These are phyloP conservation scores for Platyrinchus mystaceus DNA, from an alignment of 2,797 vertebrate genomes.

Conservation along the genomic window DNA sequence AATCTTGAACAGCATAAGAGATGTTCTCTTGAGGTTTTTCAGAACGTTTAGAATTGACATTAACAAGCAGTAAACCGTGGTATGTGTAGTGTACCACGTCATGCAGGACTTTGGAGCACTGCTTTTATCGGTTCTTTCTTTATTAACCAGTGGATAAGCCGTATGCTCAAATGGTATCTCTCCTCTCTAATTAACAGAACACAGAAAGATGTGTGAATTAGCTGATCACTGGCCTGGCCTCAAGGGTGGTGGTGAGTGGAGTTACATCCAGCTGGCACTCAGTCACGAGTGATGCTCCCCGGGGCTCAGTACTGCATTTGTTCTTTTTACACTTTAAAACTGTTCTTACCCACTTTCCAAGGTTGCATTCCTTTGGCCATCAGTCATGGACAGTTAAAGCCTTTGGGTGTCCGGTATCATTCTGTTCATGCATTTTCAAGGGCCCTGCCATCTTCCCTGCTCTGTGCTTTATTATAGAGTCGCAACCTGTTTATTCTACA, in stretches of 20 bases:
- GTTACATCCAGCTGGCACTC: fast-evolving
- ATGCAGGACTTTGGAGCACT: not conserved
- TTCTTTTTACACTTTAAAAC: not conserved
- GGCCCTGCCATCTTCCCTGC: not conserved
- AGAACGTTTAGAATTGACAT: not conserved
- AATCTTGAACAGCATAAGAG: not conserved
- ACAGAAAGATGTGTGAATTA: not conserved
- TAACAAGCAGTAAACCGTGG: not conserved
- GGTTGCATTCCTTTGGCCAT: not conserved
- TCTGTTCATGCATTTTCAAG: not conserved
- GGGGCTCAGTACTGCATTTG: not conserved
- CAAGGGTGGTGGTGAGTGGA: not conserved
- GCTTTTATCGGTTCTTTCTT: not conserved
- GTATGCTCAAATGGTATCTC: not conserved
- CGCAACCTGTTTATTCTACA: not conserved
- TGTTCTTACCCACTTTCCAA: not conserved
- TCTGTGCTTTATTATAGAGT: not conserved
- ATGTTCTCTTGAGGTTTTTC: not conserved
- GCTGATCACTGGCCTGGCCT: not conserved
- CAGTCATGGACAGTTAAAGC: not conserved
- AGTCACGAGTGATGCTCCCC: not conserved
- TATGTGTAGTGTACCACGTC: not conserved
- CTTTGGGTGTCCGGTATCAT: not conserved
- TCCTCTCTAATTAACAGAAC: not conserved
- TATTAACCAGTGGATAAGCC: fast-evolving